Evolutionary conservation across 1,140 invertebrate species (phyloP), one percentile per base, ranked within the genome.

Genomic region (Diplogasteroides magnus): DNA sequence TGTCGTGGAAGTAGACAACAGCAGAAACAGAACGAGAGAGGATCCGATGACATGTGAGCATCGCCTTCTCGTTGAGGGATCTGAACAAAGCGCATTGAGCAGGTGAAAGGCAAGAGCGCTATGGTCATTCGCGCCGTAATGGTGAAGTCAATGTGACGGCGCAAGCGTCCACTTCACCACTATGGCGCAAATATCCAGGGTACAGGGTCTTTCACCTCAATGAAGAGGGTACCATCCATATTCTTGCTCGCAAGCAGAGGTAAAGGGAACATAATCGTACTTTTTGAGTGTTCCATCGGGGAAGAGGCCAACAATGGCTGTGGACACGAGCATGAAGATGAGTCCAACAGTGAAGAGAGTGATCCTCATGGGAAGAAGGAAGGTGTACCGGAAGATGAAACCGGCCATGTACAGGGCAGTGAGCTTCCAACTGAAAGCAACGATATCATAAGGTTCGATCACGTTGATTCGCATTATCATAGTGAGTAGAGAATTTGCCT

Each of bases 1-100:
- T 57, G 83, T 93, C 91, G 85, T 95, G 92, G 85, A 94, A 95
- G 26, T 87, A 91, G 70, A 95, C 90, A 74, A 94, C 91, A 55
- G 91, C 89, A 6, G 91, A 92, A 63, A 95, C 88, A 31, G 91
- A 90, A 61, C 91, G 89, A 58, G 91, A 91, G 64, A 94, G 86
- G 73, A 95, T 87, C 61, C 90, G 90, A 85, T 94, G 95, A 85
- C 91, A 93, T 86, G 91, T 90, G 68, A 93, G 87, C 58, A 89
- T 90, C 6, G 92, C 87, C 77, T 88, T 86, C 74, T 88, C 86
- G 85, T 93, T 93, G 55, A 92, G 83, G 79, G 86, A 87, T 70
- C 89, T 70, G 31, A 32, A 66, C 64, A 48, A 15, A 6, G 27
- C 28, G 1, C 25, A n/a, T n/a, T n/a, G n/a, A n/a, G n/a, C n/a